Conservation (phyloP, 53 echinoderm and acorn worm genomes). For the Paelopatides confundens region DNA sequence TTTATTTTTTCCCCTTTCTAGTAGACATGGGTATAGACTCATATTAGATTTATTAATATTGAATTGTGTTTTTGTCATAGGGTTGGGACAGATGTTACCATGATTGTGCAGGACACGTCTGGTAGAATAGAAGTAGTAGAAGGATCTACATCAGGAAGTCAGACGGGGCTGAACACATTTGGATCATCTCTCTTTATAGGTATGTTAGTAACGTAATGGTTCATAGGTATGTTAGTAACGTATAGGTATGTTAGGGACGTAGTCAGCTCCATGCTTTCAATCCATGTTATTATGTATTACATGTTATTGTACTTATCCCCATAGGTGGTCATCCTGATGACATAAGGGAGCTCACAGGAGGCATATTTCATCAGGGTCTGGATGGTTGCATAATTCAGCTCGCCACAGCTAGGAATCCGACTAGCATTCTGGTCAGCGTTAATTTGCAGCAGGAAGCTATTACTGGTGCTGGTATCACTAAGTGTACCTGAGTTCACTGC, state of each 20-base stretch:
- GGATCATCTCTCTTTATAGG: slow-evolving; percentile 79
- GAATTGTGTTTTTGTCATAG: slow-evolving; percentile 53
- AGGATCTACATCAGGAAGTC: slow-evolving; percentile 75
- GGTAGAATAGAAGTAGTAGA: slow-evolving; percentile 54
- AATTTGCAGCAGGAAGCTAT: slow-evolving; percentile 41
- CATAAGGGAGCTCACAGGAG: slow-evolving; percentile 70
- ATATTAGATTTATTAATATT: too few relatives aligned
- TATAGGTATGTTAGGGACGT: too few relatives aligned
- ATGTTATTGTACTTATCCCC: not conserved
- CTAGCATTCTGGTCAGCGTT: slow-evolving; percentile 52
- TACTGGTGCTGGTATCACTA: slow-evolving; percentile 34
- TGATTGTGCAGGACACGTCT: slow-evolving; percentile 75
- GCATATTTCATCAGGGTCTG: slow-evolving; percentile 68
- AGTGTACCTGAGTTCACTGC: slow-evolving; percentile 23
- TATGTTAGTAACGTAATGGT: too few relatives aligned
- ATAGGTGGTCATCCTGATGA: slow-evolving; percentile 81
- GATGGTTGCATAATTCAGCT: slow-evolving; percentile 84
- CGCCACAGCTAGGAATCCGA: slow-evolving; percentile 66
- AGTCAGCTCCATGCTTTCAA: not conserved
- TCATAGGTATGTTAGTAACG: not conserved
- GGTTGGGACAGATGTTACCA: slow-evolving; percentile 66
- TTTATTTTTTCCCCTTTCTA: too few relatives aligned
- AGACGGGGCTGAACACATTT: slow-evolving; percentile 87
- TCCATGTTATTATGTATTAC: not conserved
- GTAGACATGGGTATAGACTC: not conserved